Percentiles rank a stretch among this genome's conserved stretches.
These are phyloP conservation scores for Clanis bilineata DNA, from an alignment of 2,888 invertebrate genomes.

Conservation along the genomic window DNA sequence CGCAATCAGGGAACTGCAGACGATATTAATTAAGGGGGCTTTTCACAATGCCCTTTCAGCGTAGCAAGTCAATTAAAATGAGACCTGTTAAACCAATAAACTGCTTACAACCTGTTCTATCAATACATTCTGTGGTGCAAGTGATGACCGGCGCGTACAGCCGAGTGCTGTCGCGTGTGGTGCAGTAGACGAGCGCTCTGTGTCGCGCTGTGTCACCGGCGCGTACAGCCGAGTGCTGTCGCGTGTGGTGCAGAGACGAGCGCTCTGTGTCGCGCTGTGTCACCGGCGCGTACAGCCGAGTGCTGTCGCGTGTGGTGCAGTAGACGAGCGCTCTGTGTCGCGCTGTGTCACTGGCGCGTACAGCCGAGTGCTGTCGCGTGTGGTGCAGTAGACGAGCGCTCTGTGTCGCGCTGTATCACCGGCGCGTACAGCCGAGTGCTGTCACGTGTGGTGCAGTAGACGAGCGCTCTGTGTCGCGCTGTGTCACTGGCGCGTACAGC, in stretches of 20 bases:
- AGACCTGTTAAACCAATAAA: slow-evolving; percentile 50
- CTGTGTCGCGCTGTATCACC: slow-evolving; percentile 6
- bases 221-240: slow-evolving; percentile 6
- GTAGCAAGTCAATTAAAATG: slow-evolving; percentile 44
- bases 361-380: slow-evolving; percentile 2
- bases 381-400: slow-evolving; percentile 6
- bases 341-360: slow-evolving; percentile 13
- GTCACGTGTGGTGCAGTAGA: slow-evolving; percentile 13
- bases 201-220: slow-evolving; percentile 6
- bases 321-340: slow-evolving; percentile 13
- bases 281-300: slow-evolving; percentile 11
- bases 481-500: background rate
- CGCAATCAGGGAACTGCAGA: slow-evolving; percentile 6
- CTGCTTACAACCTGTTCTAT: slow-evolving; percentile 45
- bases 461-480: slow-evolving; percentile 10
- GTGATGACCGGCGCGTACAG: slow-evolving; percentile 13
- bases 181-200: slow-evolving; percentile 10
- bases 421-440: slow-evolving; percentile 11
- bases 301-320: slow-evolving; percentile 10
- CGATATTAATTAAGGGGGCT: slow-evolving; percentile 23
- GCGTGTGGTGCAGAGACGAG: slow-evolving; percentile 6
- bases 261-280: slow-evolving; percentile 12
- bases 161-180: slow-evolving; percentile 2
- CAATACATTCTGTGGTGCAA: slow-evolving; percentile 25
- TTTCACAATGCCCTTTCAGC: slow-evolving; percentile 53